Conservation (phyloP, 2,113 vertebrate genomes). For the Arenaria interpres region DNA sequence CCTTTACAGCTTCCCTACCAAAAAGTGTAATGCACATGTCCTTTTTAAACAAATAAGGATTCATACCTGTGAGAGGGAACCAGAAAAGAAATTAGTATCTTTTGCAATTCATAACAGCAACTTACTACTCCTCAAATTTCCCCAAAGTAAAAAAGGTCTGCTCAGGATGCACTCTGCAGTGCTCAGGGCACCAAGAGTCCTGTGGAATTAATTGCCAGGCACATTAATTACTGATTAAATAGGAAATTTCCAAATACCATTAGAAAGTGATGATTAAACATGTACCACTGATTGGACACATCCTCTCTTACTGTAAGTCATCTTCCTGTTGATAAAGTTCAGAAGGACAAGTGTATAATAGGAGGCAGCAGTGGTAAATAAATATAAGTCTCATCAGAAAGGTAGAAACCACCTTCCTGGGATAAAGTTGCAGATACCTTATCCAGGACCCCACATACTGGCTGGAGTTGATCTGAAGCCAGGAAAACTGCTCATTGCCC, state of each 20-base stretch:
- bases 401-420: neutral
- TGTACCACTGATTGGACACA: constrained; percentile 6
- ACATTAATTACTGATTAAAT: constrained; percentile 67
- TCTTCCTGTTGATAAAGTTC: constrained; percentile 37
- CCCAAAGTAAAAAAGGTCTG: constrained; percentile 7
- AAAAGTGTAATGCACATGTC: neutral
- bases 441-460: neutral
- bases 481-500: neutral
- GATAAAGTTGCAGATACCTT: neutral
- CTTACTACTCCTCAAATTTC: constrained; percentile 35
- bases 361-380: neutral
- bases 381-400: neutral
- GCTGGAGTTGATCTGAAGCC: neutral
- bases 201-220: constrained; percentile 65
- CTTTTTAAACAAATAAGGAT: constrained; percentile 15
- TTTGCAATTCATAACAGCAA: constrained; percentile 47
- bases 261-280: constrained; percentile 58
- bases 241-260: constrained; percentile 58
- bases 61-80: neutral
- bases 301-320: constrained; percentile 44
- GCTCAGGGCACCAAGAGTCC: neutral
- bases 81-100: neutral
- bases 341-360: neutral
- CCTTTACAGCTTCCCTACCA: neutral
- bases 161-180: constrained; percentile 14